Percentiles rank a stretch among this genome's conserved stretches.
phyloP scores from a whole-genome alignment of 2,113 vertebrate species.

The Castor canadensis region DNA sequence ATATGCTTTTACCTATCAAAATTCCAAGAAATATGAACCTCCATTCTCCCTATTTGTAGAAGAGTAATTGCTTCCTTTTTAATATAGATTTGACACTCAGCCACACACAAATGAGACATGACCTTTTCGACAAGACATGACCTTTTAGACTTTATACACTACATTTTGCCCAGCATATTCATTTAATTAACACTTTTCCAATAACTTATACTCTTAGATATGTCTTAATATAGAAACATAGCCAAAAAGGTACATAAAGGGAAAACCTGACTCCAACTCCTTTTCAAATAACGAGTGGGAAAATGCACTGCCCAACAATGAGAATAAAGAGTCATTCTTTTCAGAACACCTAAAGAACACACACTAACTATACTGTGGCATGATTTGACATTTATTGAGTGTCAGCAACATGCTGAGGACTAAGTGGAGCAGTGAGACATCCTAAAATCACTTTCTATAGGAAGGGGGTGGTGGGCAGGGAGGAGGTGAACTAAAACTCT shows the following conservation, averaged over 20 bases:
- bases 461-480: background rate
- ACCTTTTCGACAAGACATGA: background rate
- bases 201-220: background rate
- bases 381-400: conserved; percentile 70
- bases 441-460: conserved; percentile 53
- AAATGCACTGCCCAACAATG: conserved; percentile 46
- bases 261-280: conserved; percentile 50
- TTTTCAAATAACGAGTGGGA: conserved; percentile 47
- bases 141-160: background rate
- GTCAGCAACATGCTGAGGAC: conserved; percentile 31
- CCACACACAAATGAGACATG: background rate
- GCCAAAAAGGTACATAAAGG: conserved; percentile 39
- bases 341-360: background rate
- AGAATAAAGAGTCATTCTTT: conserved; percentile 67
- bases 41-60: background rate
- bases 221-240: conserved; percentile 6
- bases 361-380: background rate
- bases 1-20: background rate
- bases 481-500: background rate
- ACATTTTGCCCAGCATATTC: background rate
- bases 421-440: background rate
- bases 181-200: conserved; percentile 54
- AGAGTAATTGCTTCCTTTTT: conserved; percentile 22
- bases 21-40: background rate
- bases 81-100: background rate